phyloP scores from a whole-genome alignment of 1,140 invertebrate genomes.

The Tetraneura akinire region DNA sequence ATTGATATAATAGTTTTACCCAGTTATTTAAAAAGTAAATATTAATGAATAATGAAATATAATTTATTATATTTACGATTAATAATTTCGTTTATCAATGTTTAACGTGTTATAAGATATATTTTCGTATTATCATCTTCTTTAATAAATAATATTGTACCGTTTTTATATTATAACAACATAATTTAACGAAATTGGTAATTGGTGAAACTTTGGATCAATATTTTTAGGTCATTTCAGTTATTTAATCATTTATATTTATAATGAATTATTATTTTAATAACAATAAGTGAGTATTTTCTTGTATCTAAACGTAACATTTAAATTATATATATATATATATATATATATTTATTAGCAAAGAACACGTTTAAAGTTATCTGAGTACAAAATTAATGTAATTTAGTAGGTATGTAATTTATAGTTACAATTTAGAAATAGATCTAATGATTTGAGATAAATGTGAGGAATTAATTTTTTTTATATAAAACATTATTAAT shows the following conservation, averaged over 20 bases:
- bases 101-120: too few species aligned
- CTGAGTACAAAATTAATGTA: neutral
- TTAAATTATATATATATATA: neutral
- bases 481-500: too few species aligned
- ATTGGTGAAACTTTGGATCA: neutral
- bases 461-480: too few species aligned
- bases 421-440: too few species aligned
- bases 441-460: too few species aligned
- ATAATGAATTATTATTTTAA: constrained; percentile 17
- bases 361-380: neutral
- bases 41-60: too few species aligned
- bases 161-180: neutral
- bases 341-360: too few species aligned
- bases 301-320: neutral
- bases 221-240: neutral
- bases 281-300: neutral
- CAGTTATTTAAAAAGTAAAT: too few species aligned
- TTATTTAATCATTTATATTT: constrained; percentile 15
- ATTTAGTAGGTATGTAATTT: too few species aligned
- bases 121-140: neutral
- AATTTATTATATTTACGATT: too few species aligned
- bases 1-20: too few species aligned
- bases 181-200: neutral
- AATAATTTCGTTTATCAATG: too few species aligned
- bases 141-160: neutral